Evolutionary conservation across 2,113 vertebrate genomes (phyloP).

Genomic region (Bubo bubo): DNA sequence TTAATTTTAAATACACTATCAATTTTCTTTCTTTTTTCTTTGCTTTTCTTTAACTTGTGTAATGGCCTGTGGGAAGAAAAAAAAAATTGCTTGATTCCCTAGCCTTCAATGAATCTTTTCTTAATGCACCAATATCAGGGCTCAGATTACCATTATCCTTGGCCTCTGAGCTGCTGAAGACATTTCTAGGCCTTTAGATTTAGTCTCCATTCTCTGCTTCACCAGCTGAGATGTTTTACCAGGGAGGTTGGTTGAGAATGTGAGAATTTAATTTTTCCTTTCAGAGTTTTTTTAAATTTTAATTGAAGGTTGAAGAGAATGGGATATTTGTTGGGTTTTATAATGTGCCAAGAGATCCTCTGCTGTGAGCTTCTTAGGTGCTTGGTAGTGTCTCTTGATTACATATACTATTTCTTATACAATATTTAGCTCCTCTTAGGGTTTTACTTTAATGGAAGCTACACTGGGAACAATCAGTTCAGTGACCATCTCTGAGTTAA

Average conservation of each 20-base stretch:
- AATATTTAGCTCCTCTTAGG: background rate
- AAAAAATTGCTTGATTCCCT: background rate
- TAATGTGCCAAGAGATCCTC: background rate
- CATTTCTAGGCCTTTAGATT: background rate
- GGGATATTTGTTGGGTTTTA: background rate
- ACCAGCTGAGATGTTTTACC: background rate
- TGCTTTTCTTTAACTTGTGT: background rate
- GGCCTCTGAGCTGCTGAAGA: background rate
- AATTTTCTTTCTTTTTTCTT: background rate
- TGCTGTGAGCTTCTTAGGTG: background rate
- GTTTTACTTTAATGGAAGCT: background rate
- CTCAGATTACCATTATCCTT: background rate
- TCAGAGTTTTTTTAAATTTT: background rate
- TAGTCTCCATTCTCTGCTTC: background rate
- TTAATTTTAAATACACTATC: background rate
- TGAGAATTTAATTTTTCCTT: background rate
- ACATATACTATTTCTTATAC: background rate
- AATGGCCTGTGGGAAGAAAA: background rate
- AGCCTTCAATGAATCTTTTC: background rate
- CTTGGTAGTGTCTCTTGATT: background rate
- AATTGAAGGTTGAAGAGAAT: background rate
- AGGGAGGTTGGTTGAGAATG: background rate
- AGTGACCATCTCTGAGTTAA: background rate
- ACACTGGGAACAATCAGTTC: background rate
- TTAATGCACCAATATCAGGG: background rate